Base-by-base conservation (phyloP, 2,888 invertebrate genomes). In the Lasius fuliginosus region DNA sequence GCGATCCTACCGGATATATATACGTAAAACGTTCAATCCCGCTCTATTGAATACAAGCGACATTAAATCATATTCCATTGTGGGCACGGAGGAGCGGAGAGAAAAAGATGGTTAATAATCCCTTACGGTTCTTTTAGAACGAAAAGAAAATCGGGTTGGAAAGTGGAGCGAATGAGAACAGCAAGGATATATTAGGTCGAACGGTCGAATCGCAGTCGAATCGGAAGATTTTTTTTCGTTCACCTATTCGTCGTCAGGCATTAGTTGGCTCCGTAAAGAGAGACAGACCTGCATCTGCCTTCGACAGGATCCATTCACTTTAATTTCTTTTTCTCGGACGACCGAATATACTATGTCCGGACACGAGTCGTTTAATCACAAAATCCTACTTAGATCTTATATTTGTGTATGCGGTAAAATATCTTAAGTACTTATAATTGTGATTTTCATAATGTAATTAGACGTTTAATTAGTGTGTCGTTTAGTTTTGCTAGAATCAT, bases 51-150 rank as follows among this genome's bases (percentile, higher is more conserved):
- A 86, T 90, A 88, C 84, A 77, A 88, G 86, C 89, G 88, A 92
- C 91, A 90, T 93, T 93, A 92, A 93, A 93, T 93, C 92, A 91
- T 92, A 89, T 91, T 92, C 91, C 91, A 90, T 92, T 91, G 91
- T 90, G 88, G 86, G 83, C 84, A 86, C 82, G 83, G 87, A 89
- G 88, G 88, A 27, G 30, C 27, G n/a, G 89, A 74, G 53, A 18
- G n/a, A 53, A 69, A 88, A 91, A 86, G 89, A 76, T 77, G 83
- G 86, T 84, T 91, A 91, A 91, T 92, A 92, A 92, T 92, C 91
- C 85, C 88, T 86, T 82, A 87, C 88, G 87, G 88, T 92, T 90
- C 88, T 82, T 68, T 76, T 76, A 82, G 86, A 88, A 89, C 86
- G 88, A 89, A 88, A 87, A 90, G 89, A 88, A 91, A 90, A 84